Conservation (phyloP, 2,113 vertebrate genomes). For the Sterrhoptilus dennistouni region DNA sequence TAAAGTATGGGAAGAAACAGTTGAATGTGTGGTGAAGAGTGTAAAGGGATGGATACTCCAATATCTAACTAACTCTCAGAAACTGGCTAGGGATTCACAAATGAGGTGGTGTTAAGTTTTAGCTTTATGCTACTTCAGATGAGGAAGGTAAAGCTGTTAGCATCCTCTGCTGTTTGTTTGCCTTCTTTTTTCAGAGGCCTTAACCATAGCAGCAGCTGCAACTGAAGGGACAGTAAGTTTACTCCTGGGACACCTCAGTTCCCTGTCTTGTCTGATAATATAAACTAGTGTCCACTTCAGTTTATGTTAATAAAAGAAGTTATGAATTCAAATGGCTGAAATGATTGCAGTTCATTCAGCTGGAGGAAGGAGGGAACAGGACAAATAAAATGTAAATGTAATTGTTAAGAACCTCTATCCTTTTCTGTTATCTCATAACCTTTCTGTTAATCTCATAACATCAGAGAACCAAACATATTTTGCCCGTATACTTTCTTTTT, state of each 20-base stretch:
- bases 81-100: background rate
- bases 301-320: background rate
- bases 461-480: background rate
- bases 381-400: background rate
- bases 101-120: background rate
- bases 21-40: background rate
- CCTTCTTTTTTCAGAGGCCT: background rate
- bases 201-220: background rate
- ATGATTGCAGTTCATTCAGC: background rate
- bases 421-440: background rate
- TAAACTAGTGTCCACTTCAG: background rate
- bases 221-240: background rate
- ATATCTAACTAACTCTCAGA: rapidly evolving
- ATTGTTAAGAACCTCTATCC: background rate
- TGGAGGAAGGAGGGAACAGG: background rate
- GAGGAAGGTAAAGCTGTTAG: background rate
- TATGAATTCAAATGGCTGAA: background rate
- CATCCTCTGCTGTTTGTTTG: background rate
- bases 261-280: background rate
- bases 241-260: background rate
- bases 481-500: background rate
- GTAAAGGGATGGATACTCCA: background rate
- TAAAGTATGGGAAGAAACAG: background rate
- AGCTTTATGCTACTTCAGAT: background rate
- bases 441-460: background rate